Percentiles rank a stretch among this genome's conserved stretches.
Evolutionary conservation across 2,888 invertebrate genomes (phyloP).

Genomic region (Willowsia nigromaculata): DNA sequence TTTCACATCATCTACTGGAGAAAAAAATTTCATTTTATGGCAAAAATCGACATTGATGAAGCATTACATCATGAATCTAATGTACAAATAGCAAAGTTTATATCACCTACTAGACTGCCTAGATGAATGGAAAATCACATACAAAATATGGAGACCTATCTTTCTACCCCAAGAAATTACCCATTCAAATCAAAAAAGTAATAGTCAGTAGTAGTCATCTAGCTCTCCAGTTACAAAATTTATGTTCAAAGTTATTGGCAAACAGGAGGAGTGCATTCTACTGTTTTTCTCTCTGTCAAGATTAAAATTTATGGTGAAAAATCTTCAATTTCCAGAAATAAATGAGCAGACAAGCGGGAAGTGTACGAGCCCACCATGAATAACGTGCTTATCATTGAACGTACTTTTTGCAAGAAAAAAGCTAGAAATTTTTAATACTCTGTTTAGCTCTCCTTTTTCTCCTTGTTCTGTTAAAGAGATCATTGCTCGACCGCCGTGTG

Average conservation of each 20-base stretch:
- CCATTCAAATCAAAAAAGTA: conserved; percentile 3
- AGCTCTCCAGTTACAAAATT: background rate
- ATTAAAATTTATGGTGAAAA: conserved; percentile 40
- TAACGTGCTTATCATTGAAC: background rate
- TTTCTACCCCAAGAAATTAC: background rate
- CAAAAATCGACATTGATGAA: too few relatives aligned
- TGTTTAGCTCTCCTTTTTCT: background rate
- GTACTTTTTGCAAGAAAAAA: background rate
- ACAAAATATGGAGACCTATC: background rate
- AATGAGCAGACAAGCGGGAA: conserved; percentile 18
- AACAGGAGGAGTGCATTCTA: background rate
- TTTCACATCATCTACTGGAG: too few relatives aligned
- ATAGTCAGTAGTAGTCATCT: background rate
- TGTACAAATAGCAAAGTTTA: too few relatives aligned
- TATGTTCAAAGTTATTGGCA: conserved; percentile 9
- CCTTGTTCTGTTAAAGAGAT: conserved; percentile 14
- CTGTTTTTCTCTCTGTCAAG: conserved; percentile 12
- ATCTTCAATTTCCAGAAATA: conserved; percentile 36
- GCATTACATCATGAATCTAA: too few relatives aligned
- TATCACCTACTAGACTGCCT: background rate
- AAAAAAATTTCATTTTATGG: too few relatives aligned
- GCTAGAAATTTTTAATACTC: conserved; percentile 10
- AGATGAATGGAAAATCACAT: background rate
- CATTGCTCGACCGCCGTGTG: conserved; percentile 1
- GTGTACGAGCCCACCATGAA: background rate